Conservation (phyloP, 2,113 vertebrate genomes). For the Leiothrix lutea region DNA sequence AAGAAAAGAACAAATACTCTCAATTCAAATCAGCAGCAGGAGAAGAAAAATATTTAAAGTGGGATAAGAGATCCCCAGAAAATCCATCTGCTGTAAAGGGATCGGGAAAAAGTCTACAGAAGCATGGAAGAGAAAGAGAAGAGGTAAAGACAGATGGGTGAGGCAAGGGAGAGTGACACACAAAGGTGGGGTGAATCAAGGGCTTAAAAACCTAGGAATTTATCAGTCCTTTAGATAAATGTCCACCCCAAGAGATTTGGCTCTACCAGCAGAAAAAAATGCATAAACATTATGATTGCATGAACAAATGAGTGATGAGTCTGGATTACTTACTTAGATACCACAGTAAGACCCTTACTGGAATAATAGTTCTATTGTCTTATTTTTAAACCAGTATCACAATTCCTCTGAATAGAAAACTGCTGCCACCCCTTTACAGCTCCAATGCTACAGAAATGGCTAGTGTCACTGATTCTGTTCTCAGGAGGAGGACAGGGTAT, state of each 20-base stretch:
- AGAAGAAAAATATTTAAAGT: neutral
- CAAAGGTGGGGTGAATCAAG: neutral
- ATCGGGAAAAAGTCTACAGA: neutral
- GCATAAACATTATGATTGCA: neutral
- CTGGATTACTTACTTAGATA: neutral
- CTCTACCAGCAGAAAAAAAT: neutral
- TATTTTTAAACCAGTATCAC: conserved; percentile 35
- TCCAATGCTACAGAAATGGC: neutral
- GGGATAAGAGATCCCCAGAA: neutral
- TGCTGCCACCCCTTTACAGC: neutral
- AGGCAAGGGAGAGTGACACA: neutral
- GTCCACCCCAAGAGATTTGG: neutral
- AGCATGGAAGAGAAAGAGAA: neutral
- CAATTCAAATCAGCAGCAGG: neutral
- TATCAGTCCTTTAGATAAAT: neutral
- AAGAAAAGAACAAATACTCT: neutral
- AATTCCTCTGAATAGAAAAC: neutral
- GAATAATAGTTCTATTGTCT: neutral
- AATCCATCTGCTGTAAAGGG: neutral
- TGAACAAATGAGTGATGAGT: neutral
- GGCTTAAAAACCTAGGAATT: neutral
- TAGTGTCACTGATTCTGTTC: conserved; percentile 7
- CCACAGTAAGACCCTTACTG: neutral
- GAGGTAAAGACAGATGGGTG: neutral
- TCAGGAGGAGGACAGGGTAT: conserved; percentile 21